Base-by-base conservation (phyloP, 2,797 vertebrate species). In the Enteromius radiatus region DNA sequence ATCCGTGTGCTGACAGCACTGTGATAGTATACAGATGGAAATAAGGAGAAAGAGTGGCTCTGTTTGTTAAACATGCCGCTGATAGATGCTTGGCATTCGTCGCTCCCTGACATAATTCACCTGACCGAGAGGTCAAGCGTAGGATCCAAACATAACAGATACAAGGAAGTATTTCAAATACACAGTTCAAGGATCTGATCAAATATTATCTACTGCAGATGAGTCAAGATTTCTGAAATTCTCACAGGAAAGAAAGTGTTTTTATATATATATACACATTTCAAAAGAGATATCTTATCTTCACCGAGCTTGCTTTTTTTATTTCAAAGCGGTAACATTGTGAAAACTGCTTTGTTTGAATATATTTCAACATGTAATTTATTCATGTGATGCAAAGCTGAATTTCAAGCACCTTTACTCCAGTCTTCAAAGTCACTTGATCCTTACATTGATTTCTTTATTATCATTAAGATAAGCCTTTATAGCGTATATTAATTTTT, bases 1-100 rank as follows among this genome's bases (percentile, higher is more conserved):
- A 93, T 93, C 89, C 86, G 68, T 89, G 88, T 87, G 84, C 94
- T 95, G 94, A 94, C 93, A 93, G 93, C 89, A 90, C 88, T 88
- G 91, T 89, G 94, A 95, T 94, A 95, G 93, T 90, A 94, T 93
- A 93, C 92, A 94, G 92, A 94, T 94, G 94, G 92, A 94, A 94
- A 93, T 93, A 88, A 93, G 92, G 89, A 54, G 89, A 87, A 85
- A 89, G 86, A 88, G 89, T 86, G 89, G 88, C 87, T 89, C 89
- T 91, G 90, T 92, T 79, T 83, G 76, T 83, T 59, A 68, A 79
- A 78, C 73, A 77, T 12, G 38, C 43, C 47, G 47, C 64, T 33
- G 11, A 47, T 68, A 68, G 81, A 70, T 80, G 59, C 33, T 23
- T 61, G 28, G 43, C 21, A 12, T 73, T 49, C 14, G 14, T 47